phyloP scores from a whole-genome alignment of 1,140 invertebrate species.

The Rhopalosiphum padi region DNA sequence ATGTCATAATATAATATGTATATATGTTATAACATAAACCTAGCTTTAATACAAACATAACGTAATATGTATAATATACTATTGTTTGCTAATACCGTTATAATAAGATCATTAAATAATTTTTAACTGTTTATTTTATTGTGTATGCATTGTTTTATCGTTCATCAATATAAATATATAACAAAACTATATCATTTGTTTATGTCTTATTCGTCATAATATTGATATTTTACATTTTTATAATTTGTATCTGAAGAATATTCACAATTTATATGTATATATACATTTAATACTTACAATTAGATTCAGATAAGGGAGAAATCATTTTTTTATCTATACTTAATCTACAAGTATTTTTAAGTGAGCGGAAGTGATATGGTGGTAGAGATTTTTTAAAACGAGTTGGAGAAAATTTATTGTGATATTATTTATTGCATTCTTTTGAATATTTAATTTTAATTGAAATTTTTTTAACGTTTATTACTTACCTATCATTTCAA shows the following conservation, averaged over 20 bases:
- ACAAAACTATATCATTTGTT: not conserved
- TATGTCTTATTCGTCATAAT: not conserved
- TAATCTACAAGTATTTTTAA: not conserved
- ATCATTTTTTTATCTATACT: not conserved
- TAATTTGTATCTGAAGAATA: not conserved
- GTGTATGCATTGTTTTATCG: conserved; percentile 53
- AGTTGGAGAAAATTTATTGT: not conserved
- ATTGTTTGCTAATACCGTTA: not conserved
- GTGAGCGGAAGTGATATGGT: not conserved
- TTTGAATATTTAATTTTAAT: not conserved
- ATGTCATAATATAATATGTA: not conserved
- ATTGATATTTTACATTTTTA: not conserved
- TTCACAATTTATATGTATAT: not conserved
- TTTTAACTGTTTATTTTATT: not conserved
- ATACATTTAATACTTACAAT: not conserved
- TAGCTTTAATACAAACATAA: not conserved
- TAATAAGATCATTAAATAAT: not conserved
- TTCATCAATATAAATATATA: not conserved
- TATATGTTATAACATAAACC: not conserved
- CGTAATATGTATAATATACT: not conserved
- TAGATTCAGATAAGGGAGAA: not conserved
- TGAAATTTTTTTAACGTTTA: not conserved
- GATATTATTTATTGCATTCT: not conserved
- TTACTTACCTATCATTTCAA: not conserved
- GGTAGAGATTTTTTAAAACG: not conserved